Evolutionary conservation across 2,797 vertebrate genomes (phyloP), one percentile per base, ranked within the genome.

Genomic region (Pachyuromys duprasi): DNA sequence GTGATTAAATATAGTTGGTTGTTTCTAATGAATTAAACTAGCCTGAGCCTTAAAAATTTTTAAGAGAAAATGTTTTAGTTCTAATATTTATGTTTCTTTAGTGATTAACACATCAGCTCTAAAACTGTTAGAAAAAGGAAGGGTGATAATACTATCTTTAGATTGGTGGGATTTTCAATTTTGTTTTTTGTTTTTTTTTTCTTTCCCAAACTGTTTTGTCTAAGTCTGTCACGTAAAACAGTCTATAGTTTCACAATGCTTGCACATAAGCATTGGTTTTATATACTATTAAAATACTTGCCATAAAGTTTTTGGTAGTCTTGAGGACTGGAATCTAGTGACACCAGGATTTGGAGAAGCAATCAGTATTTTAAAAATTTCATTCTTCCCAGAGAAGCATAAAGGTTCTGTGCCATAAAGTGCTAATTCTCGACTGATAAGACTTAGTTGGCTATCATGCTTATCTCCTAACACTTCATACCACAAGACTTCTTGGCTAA

Each of bases 21-120:
- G 8, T 62, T 93, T 91, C 28, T 88, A 45, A 69, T 89, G 55
- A 91, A 26, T 36, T 55, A 42, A 86, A n/a, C 0, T 14, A 89
- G 53, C 26, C 4, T 22, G 42, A 55, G 18, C 39, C 17, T 93
- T 80, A 3, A 18, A 72, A 78, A 86, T 91, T 45, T 14, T 69
- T 76, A 90, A 78, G 45, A 81, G 86, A 62, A 83, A 76, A 79
- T 20, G 74, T 45, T 92, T 88, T 33, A 80, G 78, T 87, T 78
- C 45, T 89, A 75, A 79, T 36, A 11, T 80, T 91, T 26, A 79
- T 31, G 39, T 4, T 33, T 65, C 81, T 67, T 39, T 42, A 45
- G 89, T 60, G 22, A 70, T 22, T 53, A 83, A 36, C 6, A 11
- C 8, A 89, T 28, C 17, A 31, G 0, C 53, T 65, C 26, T 75